These are phyloP conservation scores for Leptura quadrifasciata DNA, from an alignment of 2,888 invertebrate genomes.

Conservation along the genomic window DNA sequence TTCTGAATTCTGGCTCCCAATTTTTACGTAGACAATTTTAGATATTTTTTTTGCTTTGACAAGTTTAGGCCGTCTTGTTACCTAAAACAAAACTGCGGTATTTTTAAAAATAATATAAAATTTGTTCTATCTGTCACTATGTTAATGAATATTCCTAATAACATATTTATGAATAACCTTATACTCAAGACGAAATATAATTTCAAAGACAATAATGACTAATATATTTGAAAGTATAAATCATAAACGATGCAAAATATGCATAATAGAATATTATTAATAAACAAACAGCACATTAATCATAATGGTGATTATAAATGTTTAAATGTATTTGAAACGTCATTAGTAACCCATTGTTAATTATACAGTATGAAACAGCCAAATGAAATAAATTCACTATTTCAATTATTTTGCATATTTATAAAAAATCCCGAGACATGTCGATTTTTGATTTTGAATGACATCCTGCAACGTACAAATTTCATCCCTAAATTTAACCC, in stretches of 20 bases:
- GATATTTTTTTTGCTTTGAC: no score
- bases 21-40: slow-evolving; percentile 19
- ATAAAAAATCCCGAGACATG: no score
- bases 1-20: slow-evolving; percentile 37
- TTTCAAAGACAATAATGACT: background rate
- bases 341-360: background rate
- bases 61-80: slow-evolving; percentile 4
- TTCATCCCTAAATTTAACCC: no score
- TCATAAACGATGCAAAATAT: background rate
- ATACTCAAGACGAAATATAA: background rate
- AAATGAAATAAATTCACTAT: no score
- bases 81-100: background rate
- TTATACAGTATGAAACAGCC: no score
- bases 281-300: background rate
- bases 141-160: background rate
- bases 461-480: no score
- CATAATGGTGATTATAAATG: background rate
- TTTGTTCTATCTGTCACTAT: no score
- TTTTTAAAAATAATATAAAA: background rate
- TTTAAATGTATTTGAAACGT: background rate
- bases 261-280: background rate
- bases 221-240: background rate
- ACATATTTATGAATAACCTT: background rate
- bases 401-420: no score
- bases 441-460: no score